Percentiles rank a stretch among this genome's conserved stretches.
Evolutionary conservation across 2,888 invertebrate species (phyloP).

Genomic region (Blera fallax): DNA sequence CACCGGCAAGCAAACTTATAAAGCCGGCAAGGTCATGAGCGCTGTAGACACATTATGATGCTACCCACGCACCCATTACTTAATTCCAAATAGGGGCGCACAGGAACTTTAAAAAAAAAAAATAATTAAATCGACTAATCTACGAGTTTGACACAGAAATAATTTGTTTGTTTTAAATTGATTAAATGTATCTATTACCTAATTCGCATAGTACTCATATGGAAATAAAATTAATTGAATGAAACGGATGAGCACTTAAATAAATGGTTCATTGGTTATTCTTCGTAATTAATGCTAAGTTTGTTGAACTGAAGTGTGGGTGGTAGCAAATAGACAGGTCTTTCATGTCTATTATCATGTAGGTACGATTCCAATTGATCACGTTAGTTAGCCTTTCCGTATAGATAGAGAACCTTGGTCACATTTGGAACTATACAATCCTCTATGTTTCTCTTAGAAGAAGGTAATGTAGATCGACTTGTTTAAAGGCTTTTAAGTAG

Average conservation of each 20-base stretch:
- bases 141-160: conserved; percentile 44
- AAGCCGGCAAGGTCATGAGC: conserved; percentile 83
- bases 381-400: too few relatives aligned
- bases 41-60: conserved; percentile 14
- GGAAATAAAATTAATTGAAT: conserved; percentile 62
- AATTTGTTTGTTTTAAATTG: conserved; percentile 61
- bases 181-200: conserved; percentile 49
- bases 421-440: too few relatives aligned
- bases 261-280: conserved; percentile 1
- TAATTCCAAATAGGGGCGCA: conserved; percentile 54
- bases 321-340: not conserved
- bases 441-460: too few relatives aligned
- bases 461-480: too few relatives aligned
- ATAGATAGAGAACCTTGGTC: too few relatives aligned
- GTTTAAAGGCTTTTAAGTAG: too few relatives aligned
- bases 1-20: conserved; percentile 90
- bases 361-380: too few relatives aligned
- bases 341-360: not conserved
- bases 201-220: conserved; percentile 53
- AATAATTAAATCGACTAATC: conserved; percentile 60
- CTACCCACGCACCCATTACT: conserved; percentile 65
- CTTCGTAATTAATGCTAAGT: not conserved
- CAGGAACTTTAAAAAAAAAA: conserved; percentile 29
- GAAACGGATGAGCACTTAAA: conserved; percentile 39
- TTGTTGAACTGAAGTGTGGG: not conserved